phyloP scores from a whole-genome alignment of 2,888 invertebrate genomes.

The Diloba caeruleocephala region DNA sequence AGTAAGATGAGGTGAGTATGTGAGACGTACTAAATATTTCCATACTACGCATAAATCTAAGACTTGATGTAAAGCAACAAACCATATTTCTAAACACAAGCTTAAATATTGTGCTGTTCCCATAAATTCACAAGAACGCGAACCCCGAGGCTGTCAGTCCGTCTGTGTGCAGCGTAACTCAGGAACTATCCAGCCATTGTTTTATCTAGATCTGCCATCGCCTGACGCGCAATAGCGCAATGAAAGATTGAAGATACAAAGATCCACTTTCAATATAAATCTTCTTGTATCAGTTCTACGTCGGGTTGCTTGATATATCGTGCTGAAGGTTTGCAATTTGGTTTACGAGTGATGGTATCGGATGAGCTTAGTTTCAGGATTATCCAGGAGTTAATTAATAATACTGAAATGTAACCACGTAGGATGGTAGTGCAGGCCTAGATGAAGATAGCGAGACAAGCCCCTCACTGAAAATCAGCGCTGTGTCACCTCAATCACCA shows the following conservation, averaged over 20 bases:
- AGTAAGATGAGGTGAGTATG: no score
- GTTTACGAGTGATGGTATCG: constrained; percentile 18
- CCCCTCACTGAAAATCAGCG: no score
- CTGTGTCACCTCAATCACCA: no score
- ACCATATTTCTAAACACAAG: constrained; percentile 24
- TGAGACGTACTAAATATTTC: neutral
- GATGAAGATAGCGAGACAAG: no score
- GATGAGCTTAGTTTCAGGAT: no score
- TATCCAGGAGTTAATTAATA: no score
- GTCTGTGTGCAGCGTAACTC: constrained; percentile 64
- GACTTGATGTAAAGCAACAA: constrained; percentile 17
- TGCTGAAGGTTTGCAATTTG: constrained; percentile 31
- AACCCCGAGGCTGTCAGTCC: constrained; percentile 55
- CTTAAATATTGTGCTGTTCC: constrained; percentile 29
- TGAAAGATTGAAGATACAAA: constrained; percentile 58
- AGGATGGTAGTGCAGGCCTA: no score
- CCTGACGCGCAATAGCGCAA: constrained; percentile 56
- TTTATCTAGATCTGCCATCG: constrained; percentile 60
- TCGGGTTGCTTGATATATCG: constrained; percentile 52
- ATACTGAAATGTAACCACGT: no score
- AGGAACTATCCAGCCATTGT: constrained; percentile 55
- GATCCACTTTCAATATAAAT: constrained; percentile 61
- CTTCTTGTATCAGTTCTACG: constrained; percentile 49
- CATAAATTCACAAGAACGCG: constrained; percentile 43
- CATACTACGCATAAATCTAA: neutral